Evolutionary conservation across 2,888 invertebrate species (phyloP).

Genomic region (Sacculina carcini): DNA sequence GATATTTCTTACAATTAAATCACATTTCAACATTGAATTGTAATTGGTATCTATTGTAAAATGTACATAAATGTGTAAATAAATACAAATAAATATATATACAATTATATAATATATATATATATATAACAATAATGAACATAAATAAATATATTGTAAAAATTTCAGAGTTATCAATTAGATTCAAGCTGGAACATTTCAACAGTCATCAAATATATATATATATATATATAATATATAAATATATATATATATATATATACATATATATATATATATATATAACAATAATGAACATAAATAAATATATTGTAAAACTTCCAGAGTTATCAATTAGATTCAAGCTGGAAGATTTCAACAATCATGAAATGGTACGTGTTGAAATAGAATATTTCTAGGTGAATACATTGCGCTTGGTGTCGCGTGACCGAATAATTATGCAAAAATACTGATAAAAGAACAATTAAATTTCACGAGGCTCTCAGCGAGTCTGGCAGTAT

Average conservation of each 20-base stretch:
- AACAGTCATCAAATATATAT: conserved; percentile 1
- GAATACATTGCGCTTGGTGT: no score
- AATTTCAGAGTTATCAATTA: no score
- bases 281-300: conserved; percentile 4
- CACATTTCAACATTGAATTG: not conserved
- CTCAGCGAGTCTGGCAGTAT: no score
- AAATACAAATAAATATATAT: not conserved
- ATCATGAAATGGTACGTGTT: no score
- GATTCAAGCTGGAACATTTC: not conserved
- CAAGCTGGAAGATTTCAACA: no score
- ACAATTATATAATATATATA: not conserved
- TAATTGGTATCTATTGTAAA: not conserved
- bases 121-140: not conserved
- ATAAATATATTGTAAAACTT: not conserved
- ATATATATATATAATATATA: conserved; percentile 7
- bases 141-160: no score
- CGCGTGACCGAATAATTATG: no score
- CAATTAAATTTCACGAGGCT: no score
- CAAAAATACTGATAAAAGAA: no score
- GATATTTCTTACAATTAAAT: no score
- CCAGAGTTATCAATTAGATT: no score
- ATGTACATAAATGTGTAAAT: not conserved
- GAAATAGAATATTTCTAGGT: no score
- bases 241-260: conserved; percentile 6
- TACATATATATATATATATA: conserved; percentile 6